phyloP scores from a whole-genome alignment of 2,113 vertebrate genomes.

The Ictalurus punctatus region DNA sequence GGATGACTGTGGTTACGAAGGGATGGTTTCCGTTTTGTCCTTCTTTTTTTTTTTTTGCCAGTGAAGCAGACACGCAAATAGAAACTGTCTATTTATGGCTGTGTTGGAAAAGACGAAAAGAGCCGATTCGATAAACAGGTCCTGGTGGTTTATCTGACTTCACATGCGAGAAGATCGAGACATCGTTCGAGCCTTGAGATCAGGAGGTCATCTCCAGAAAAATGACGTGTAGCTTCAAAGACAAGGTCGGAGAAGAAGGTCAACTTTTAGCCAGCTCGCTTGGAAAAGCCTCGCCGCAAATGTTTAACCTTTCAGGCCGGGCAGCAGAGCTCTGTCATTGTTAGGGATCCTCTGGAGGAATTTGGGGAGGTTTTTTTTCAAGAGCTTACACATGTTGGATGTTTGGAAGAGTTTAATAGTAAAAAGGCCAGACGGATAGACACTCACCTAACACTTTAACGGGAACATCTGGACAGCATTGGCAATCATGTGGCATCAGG shows the following conservation, averaged over 20 bases:
- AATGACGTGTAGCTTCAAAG: neutral
- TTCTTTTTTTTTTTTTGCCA: conserved; percentile 24
- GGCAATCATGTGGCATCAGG: neutral
- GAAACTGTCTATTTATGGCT: conserved; percentile 43
- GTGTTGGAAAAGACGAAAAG: conserved; percentile 27
- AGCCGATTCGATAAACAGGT: conserved; percentile 47
- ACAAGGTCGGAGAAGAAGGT: neutral
- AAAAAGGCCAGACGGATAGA: neutral
- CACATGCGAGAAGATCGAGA: conserved; percentile 21
- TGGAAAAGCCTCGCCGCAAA: neutral
- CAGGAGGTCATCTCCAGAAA: neutral
- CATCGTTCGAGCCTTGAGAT: neutral
- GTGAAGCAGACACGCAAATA: conserved; percentile 21
- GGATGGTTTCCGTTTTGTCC: conserved; percentile 37
- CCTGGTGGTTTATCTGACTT: conserved; percentile 33
- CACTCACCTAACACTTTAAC: neutral
- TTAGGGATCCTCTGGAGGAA: conserved; percentile 45
- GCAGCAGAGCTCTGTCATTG: conserved; percentile 38
- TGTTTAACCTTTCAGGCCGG: conserved; percentile 19
- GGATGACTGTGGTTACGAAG: conserved; percentile 40
- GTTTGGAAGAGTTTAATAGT: conserved; percentile 39
- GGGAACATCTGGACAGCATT: neutral
- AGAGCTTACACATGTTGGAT: conserved; percentile 42
- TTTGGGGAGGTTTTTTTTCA: conserved; percentile 10
- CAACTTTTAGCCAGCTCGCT: neutral